Conservation (phyloP, 2,797 vertebrate genomes). For the Taenioides sp. region DNA sequence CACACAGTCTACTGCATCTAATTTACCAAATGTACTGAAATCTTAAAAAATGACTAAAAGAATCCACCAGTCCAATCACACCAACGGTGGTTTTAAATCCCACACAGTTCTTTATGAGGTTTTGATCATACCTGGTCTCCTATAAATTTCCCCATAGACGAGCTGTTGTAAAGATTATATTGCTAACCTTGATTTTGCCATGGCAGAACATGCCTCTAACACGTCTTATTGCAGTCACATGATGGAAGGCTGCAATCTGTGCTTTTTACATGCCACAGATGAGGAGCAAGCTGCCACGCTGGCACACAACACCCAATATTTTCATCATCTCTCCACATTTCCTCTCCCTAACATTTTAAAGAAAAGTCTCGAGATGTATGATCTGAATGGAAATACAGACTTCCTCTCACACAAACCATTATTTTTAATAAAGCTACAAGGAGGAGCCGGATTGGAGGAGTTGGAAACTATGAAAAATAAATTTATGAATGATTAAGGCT, state of each 20-base stretch:
- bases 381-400: conserved; percentile 36
- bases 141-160: not conserved
- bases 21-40: not conserved
- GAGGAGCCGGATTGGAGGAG: conserved; percentile 2
- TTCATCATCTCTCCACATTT: conserved; percentile 45
- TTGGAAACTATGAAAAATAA: conserved; percentile 17
- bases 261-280: conserved; percentile 56
- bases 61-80: not conserved
- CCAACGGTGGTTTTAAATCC: not conserved
- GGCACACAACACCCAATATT: conserved; percentile 38
- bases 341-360: conserved; percentile 49
- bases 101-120: not conserved
- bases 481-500: conserved; percentile 33
- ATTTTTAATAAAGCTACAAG: conserved; percentile 26
- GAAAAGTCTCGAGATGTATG: conserved; percentile 24
- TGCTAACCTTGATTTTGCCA: conserved; percentile 40
- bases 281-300: conserved; percentile 59
- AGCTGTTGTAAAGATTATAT: conserved; percentile 23
- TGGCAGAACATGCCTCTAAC: conserved; percentile 44
- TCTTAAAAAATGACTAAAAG: not conserved
- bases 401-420: conserved; percentile 30
- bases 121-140: not conserved
- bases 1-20: not conserved
- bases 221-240: conserved; percentile 39
- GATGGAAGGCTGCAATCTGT: conserved; percentile 56